phyloP scores from a whole-genome alignment of 2,888 invertebrate genomes.

The Trichogramma dendrolimi region DNA sequence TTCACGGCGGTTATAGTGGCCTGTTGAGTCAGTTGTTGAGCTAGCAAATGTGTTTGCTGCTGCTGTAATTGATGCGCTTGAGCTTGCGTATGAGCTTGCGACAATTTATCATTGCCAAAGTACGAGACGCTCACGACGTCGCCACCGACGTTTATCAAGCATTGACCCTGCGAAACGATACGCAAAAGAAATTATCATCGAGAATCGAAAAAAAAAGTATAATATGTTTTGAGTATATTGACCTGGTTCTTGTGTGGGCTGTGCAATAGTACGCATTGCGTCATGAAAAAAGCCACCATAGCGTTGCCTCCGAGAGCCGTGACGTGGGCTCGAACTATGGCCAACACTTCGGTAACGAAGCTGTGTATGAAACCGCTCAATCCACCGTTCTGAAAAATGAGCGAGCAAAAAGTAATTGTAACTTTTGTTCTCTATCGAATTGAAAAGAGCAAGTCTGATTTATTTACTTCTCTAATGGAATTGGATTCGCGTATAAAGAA shows the following conservation, averaged over 20 bases:
- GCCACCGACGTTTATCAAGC: conserved; percentile 90
- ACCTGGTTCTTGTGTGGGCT: conserved; percentile 97
- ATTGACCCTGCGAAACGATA: conserved; percentile 75
- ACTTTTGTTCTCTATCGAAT: neutral
- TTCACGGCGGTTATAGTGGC: conserved; percentile 28
- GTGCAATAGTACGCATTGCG: conserved; percentile 83
- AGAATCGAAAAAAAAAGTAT: neutral
- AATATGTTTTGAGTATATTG: too few relatives aligned
- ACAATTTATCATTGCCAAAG: conserved; percentile 55
- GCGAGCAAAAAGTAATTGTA: conserved; percentile 3
- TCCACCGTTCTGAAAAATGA: conserved; percentile 68
- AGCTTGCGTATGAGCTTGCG: conserved; percentile 22
- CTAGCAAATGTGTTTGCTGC: neutral
- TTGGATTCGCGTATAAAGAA: conserved; percentile 95
- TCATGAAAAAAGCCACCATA: conserved; percentile 89
- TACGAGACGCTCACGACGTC: conserved; percentile 85
- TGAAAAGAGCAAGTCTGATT: neutral
- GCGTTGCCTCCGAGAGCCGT: conserved; percentile 92
- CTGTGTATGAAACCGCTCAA: conserved; percentile 91
- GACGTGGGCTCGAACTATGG: conserved; percentile 90
- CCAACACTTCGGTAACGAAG: conserved; percentile 88
- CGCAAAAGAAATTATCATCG: neutral
- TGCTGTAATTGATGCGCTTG: conserved; percentile 21
- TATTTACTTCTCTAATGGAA: conserved; percentile 72
- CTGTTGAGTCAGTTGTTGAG: conserved; percentile 3